Conservation (phyloP, 2,797 vertebrate genomes). For the Vipera latastei region DNA sequence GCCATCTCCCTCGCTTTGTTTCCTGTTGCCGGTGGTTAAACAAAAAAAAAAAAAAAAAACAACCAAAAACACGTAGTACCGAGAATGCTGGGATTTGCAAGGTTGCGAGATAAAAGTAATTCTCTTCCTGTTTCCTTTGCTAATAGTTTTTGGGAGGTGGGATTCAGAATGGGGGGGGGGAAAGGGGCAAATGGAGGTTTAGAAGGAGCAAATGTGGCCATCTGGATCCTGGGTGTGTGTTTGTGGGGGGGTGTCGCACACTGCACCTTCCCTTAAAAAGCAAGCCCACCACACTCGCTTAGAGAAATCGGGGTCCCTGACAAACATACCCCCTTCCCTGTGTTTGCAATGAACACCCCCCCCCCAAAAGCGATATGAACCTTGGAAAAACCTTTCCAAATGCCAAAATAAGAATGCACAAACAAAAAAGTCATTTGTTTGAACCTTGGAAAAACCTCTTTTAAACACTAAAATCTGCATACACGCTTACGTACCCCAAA, state of each 20-base stretch:
- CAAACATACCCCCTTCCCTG: not conserved
- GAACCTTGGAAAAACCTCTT: too few relatives aligned
- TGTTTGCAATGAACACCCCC: not conserved
- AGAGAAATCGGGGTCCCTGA: not conserved
- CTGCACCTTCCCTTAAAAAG: not conserved
- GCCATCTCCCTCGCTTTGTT: rapidly evolving
- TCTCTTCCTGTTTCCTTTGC: not conserved
- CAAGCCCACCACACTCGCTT: not conserved
- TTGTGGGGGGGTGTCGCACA: not conserved
- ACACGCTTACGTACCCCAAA: too few relatives aligned
- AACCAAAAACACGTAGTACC: too few relatives aligned
- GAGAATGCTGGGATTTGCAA: not conserved
- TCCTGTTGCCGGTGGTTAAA: not conserved
- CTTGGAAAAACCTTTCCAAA: not conserved
- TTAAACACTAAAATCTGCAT: too few relatives aligned
- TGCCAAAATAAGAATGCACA: rapidly evolving
- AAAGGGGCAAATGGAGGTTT: not conserved
- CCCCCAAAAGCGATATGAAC: not conserved
- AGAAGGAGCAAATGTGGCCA: not conserved
- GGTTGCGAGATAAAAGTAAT: not conserved
- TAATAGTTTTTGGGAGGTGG: not conserved
- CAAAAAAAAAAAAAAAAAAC: not conserved
- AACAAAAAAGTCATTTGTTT: too few relatives aligned
- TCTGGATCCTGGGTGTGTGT: not conserved
- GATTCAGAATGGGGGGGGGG: not conserved